Base-by-base conservation (phyloP, 1,140 invertebrate species). In the Drosophila punjabiensis region DNA sequence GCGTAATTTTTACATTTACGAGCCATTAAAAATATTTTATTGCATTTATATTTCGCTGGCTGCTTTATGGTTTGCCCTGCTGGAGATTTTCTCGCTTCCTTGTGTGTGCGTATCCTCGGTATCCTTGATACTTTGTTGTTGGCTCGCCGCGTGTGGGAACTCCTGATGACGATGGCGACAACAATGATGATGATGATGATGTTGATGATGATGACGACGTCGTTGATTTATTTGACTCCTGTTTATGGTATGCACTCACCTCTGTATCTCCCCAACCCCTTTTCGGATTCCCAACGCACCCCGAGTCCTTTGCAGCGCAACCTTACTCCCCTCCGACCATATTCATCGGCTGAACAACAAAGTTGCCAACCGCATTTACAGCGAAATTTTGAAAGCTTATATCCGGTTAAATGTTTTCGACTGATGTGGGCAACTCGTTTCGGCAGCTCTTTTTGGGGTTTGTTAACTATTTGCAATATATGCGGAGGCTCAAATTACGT, bases 1-100 rank as follows among this genome's bases (percentile, higher is more conserved):
- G 70, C 81, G 81, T 84, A 84, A 84, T 84, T 84, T 84, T 84
- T 80, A 84, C 81, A 84, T 84, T 84, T 84, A 84, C 81, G 81
- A 84, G 81, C 81, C 81, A 84, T 84, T 84, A 84, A 84, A 84
- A 84, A 84, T 84, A 84, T 84, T 84, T 84, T 84, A 84, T 84
- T 84, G 81, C 81, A 84, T 84, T 84, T 84, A 84, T 84, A 84
- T 84, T 84, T 84, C 71, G 70, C 76, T 84, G 81, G 81, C 81
- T 84, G 76, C 81, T 84, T 84, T 84, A 84, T 84, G 71, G 76
- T 69, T 64, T 39, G 71, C 67, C 76, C 81, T 76, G 81, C 77
- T 80, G 81, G 81, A 84, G 81, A 84, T 84, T 80, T 77, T 82
- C 63, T 65, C 68, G 63, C 79, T 79, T 67, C 52, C 73, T 58